A percentile compares a stretch with the other conserved stretches of the same genome.
phyloP scores from a whole-genome alignment of 2,113 vertebrate species.

The Proteles cristata region DNA sequence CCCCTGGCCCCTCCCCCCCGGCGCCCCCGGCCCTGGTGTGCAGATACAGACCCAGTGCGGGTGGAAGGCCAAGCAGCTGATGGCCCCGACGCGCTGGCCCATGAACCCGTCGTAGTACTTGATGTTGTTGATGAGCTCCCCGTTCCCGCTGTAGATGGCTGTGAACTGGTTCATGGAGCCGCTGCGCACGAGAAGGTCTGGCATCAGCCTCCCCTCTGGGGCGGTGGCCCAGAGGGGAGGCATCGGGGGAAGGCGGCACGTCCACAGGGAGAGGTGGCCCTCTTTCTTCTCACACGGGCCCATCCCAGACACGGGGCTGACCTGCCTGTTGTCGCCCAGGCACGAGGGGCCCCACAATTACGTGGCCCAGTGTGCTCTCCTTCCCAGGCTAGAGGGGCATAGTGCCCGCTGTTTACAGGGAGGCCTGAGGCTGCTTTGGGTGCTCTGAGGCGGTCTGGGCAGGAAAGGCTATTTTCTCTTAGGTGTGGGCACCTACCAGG shows the following conservation, averaged over 20 bases:
- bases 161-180: conserved; percentile 99
- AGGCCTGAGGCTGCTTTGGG: not conserved
- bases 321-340: not conserved
- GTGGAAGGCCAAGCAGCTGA: conserved; percentile 99
- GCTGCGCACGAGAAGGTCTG: conserved; percentile 79
- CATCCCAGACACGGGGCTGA: not conserved
- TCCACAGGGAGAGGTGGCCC: not conserved
- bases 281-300: not conserved
- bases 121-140: conserved; percentile 98
- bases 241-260: not conserved
- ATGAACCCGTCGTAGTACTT: conserved; percentile 99
- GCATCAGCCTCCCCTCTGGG: not conserved
- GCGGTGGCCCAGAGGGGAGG: not conserved
- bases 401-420: not conserved
- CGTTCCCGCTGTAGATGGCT: conserved; percentile 94
- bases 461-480: not conserved
- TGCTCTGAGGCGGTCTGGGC: not conserved
- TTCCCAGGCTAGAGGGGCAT: not conserved
- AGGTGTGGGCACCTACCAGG: conserved; percentile 89
- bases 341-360: not conserved
- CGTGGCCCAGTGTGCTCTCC: not conserved
- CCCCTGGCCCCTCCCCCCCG: accelerated
- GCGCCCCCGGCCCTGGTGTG: accelerated
- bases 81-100: conserved; percentile 98
- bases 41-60: conserved; percentile 93